Base-by-base conservation (phyloP, 2,888 invertebrate genomes). In the Diaperis boleti region DNA sequence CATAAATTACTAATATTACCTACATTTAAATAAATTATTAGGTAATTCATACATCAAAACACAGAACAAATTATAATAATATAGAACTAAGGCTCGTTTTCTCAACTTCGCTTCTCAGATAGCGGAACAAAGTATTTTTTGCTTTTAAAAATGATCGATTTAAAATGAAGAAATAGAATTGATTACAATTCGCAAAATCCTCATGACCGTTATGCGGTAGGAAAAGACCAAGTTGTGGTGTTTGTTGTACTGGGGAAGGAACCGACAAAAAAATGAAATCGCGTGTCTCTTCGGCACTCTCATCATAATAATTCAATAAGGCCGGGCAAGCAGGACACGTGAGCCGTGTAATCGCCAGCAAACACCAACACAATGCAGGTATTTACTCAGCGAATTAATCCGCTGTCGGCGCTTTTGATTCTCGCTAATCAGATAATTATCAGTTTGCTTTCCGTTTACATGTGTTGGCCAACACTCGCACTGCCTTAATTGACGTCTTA, bases 391-490 rank as follows among this genome's bases (percentile, higher is more conserved):
- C 72, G 72, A 73, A 74, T 74, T 74, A 76, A 75, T 76, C 71
- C 72, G 60, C 67, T 73, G 75, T 74, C 76, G 76, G 75, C 75
- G 69, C 74, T 71, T 76, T 75, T 76, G 75, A 76, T 72, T 71
- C 72, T 62, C 67, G 68, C 73, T 77, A 77, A 76, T 76, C 76
- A 74, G 76, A 76, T 76, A 76, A 77, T 77, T 77, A 76, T 76
- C 74, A 75, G 75, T 75, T 77, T 75, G 73, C 74, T 72, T 74
- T 77, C 72, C 70, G 73, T 65, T 73, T 73, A 75, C 74, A 75
- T 74, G 74, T 76, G 75, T 77, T 74, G 74, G 72, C 72, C 73
- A 76, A 76, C 76, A 75, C 74, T 71, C 72, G 64, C 62, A 62
- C 65, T 64, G 67, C 72, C 69, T 74, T 75, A 76, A 77, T 74